Percentiles rank a stretch among this genome's conserved stretches.
Evolutionary conservation across 2,797 vertebrate genomes (phyloP).

Genomic region (Mus spretus): DNA sequence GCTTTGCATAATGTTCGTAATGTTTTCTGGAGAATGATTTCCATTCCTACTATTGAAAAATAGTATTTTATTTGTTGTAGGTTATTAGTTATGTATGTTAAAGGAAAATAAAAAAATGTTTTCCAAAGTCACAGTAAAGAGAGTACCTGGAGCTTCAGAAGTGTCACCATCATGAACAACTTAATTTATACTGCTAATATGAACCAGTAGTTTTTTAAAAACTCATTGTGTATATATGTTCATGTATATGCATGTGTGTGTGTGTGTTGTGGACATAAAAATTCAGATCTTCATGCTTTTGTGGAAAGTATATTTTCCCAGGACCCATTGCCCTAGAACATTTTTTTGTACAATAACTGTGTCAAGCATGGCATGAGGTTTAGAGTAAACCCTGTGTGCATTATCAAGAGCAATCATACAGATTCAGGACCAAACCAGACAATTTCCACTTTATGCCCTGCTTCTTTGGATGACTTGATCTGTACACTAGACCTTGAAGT

Average conservation of each 20-base stretch:
- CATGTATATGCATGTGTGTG: not conserved
- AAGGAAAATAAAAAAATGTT: not conserved
- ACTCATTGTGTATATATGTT: not conserved
- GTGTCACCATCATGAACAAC: not conserved
- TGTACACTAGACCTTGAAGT: not conserved
- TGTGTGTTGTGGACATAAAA: not conserved
- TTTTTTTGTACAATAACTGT: not conserved
- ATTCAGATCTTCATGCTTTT: not conserved
- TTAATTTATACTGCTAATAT: not conserved
- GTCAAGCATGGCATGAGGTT: not conserved
- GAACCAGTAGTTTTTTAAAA: not conserved
- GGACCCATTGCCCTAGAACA: too few species aligned
- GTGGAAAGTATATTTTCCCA: not conserved
- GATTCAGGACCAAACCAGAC: not conserved
- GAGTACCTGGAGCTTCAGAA: not conserved
- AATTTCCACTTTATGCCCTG: not conserved
- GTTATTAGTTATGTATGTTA: not conserved
- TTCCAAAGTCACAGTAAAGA: not conserved
- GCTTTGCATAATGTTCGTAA: not conserved
- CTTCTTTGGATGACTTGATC: not conserved
- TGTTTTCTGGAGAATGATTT: not conserved
- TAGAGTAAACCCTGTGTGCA: not conserved
- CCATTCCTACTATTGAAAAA: not conserved
- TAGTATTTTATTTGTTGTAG: not conserved
- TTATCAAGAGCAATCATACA: not conserved